Percentiles rank a stretch among this genome's conserved stretches.
Conservation (phyloP, 2,113 vertebrate species). For the Podocnemis expansa region DNA sequence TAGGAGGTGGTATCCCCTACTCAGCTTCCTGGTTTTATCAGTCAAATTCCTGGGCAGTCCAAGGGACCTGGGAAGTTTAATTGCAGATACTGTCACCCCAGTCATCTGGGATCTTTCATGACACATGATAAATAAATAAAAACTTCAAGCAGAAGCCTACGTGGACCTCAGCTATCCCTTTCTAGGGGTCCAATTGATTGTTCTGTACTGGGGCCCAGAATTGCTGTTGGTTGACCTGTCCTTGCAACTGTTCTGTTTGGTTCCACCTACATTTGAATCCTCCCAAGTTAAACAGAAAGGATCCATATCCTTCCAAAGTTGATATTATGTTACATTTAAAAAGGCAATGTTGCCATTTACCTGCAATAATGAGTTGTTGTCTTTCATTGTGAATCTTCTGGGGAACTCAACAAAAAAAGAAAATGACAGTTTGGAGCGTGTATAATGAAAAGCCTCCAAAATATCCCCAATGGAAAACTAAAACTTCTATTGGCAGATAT, state of each 20-base stretch:
- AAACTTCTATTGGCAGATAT: background rate
- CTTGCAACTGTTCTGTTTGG: background rate
- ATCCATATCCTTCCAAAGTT: background rate
- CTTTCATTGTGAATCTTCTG: background rate
- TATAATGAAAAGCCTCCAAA: background rate
- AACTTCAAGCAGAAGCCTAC: too few relatives aligned
- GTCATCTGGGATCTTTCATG: too few relatives aligned
- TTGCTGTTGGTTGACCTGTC: background rate
- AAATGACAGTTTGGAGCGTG: background rate
- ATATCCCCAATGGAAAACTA: accelerated
- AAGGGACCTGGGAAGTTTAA: too few relatives aligned
- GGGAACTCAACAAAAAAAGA: background rate
- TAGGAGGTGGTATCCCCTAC: too few relatives aligned
- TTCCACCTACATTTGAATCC: background rate
- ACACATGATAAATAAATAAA: too few relatives aligned
- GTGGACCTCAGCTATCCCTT: too few relatives aligned
- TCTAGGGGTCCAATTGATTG: too few relatives aligned
- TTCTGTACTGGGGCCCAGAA: too few relatives aligned
- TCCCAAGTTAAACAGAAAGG: background rate
- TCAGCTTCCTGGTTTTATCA: too few relatives aligned
- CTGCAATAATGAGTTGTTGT: background rate
- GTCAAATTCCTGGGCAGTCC: too few relatives aligned
- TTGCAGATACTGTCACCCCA: too few relatives aligned
- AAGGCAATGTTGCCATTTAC: background rate
- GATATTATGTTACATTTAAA: background rate